Evolutionary conservation across 2,888 invertebrate genomes (phyloP), one percentile per base, ranked within the genome.

Genomic region (Cactoblastis cactorum): DNA sequence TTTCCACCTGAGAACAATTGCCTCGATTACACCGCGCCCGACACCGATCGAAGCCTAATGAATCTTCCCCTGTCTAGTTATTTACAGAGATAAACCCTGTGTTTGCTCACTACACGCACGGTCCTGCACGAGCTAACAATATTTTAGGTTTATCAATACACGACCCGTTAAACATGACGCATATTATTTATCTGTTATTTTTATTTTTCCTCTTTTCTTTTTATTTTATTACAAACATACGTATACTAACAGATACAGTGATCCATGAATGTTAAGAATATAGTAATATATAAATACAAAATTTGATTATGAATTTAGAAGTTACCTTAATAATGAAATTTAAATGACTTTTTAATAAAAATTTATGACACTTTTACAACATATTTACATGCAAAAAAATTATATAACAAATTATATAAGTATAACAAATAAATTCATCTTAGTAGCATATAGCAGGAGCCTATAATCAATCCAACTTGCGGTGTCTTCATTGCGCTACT

Each of bases 41-140:
- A 82, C 86, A 79, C 77, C 79, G 82, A 84, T 83, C 84, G 84
- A 86, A 81, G 84, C 83, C 83, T 87, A 89, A 88, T 88, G 88
- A 88, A 87, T 88, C 88, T 87, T 78, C 72, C 65, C 70, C 83
- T 84, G 87, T 85, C 84, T 85, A 82, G 84, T 83, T 86, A 86
- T 83, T 87, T 83, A 85, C 83, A 64, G 77, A 85, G 86, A 87
- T 87, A 87, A 86, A 83, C 83, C 75, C 81, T 69, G 79, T 84
- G 83, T 84, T 86, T 86, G 83, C 83, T 74, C 77, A 78, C 71
- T 77, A 86, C 88, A 86, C 80, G 86, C 81, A 76, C 85, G 80
- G 84, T 86, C 85, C 84, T 85, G 85, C 86, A 86, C 83, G 84
- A 84, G 81, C 84, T 80, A 74, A 81, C 77, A 78, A 83, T 85